Percentiles rank a stretch among this genome's conserved stretches.
phyloP scores from a whole-genome alignment of 2,113 vertebrate species.

The Phylloscopus trochilus region DNA sequence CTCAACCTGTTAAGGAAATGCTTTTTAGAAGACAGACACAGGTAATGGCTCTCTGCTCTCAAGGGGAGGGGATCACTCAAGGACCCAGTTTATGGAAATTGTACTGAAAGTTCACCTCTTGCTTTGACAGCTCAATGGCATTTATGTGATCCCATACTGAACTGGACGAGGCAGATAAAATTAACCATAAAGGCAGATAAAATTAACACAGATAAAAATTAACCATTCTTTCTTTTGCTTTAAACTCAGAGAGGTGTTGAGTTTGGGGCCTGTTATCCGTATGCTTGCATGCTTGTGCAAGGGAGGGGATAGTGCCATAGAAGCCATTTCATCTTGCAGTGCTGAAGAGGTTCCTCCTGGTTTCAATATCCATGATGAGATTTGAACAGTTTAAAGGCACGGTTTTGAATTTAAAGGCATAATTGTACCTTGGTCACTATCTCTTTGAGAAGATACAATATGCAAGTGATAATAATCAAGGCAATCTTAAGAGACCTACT shows the following conservation, averaged over 20 bases:
- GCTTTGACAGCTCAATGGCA: not conserved
- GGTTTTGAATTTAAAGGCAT: not conserved
- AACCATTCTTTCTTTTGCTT: not conserved
- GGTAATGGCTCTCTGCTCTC: not conserved
- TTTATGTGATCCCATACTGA: not conserved
- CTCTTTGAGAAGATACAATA: not conserved
- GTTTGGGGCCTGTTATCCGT: not conserved
- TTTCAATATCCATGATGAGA: not conserved
- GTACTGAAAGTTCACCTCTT: not conserved
- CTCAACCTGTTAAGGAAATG: not conserved
- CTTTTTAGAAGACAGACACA: not conserved
- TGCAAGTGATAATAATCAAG: not conserved
- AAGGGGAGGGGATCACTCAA: not conserved
- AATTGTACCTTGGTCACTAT: not conserved
- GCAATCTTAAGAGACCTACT: not conserved
- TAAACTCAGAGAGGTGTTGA: not conserved
- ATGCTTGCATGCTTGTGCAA: not conserved
- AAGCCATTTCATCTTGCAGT: not conserved
- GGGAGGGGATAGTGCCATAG: accelerated
- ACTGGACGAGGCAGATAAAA: too few relatives aligned
- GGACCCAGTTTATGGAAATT: not conserved
- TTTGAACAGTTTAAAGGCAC: not conserved
- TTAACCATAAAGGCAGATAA: too few relatives aligned
- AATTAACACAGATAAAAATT: not conserved
- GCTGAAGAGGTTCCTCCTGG: not conserved